A percentile compares a stretch with the other conserved stretches of the same genome.
Evolutionary conservation across 2,113 vertebrate species (phyloP).

Genomic region (Sterrhoptilus dennistouni): DNA sequence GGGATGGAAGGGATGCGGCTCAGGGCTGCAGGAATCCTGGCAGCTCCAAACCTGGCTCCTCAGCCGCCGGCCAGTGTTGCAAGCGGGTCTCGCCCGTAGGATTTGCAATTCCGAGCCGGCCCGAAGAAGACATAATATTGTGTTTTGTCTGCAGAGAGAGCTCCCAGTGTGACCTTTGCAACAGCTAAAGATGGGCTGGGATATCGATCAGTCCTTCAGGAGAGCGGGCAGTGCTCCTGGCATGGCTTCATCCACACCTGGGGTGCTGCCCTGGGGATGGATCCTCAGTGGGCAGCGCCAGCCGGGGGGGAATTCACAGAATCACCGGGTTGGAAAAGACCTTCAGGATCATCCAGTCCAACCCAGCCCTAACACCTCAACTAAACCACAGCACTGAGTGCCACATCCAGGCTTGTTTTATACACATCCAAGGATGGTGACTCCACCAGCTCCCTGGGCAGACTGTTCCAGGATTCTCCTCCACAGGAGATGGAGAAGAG

Average conservation of each 20-base stretch:
- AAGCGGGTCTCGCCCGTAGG: accelerated
- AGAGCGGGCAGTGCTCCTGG: accelerated
- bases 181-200: background rate
- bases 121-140: background rate
- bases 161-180: background rate
- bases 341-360: accelerated
- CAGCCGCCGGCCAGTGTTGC: accelerated
- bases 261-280: accelerated
- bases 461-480: accelerated
- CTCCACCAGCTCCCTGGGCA: accelerated
- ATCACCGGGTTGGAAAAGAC: background rate
- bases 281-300: accelerated
- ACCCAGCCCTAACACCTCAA: accelerated
- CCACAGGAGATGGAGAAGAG: background rate
- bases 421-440: background rate
- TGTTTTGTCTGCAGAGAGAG: background rate
- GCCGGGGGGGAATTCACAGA: background rate
- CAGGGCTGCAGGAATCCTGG: accelerated
- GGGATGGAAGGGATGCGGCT: background rate
- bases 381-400: background rate
- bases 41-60: accelerated
- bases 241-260: accelerated
- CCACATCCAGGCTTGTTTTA: background rate
- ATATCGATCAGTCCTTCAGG: accelerated
- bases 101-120: background rate